These are phyloP conservation scores for Thymallus thymallus DNA, from an alignment of 2,113 vertebrate species.

Conservation along the genomic window DNA sequence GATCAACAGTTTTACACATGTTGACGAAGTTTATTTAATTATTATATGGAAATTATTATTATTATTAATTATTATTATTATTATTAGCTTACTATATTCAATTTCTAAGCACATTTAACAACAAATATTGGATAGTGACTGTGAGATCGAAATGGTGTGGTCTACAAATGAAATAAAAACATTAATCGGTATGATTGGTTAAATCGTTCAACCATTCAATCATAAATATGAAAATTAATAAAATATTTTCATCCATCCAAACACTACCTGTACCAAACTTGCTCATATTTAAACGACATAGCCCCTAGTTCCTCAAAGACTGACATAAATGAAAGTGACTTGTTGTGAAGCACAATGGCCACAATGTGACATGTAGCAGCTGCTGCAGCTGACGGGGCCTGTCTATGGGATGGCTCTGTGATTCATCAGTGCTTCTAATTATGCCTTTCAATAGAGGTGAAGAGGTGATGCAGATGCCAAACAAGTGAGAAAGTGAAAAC, in stretches of 20 bases:
- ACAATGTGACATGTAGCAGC: constrained; percentile 10
- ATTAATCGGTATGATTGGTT: too few species aligned
- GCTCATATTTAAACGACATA: background rate
- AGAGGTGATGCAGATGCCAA: constrained; percentile 1
- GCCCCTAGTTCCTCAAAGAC: background rate
- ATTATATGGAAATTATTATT: background rate
- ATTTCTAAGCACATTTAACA: background rate
- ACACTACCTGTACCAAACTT: background rate
- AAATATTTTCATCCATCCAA: background rate
- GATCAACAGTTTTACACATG: too few species aligned
- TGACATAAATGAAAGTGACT: background rate
- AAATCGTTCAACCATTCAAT: too few species aligned
- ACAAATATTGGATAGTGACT: too few species aligned
- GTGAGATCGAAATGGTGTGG: too few species aligned
- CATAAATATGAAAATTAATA: background rate
- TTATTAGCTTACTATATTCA: background rate
- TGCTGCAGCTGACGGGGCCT: background rate
- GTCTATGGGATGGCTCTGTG: constrained; percentile 3
- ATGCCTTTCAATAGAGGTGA: constrained; percentile 12
- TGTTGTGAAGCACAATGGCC: constrained; percentile 8
- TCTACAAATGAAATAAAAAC: too few species aligned
- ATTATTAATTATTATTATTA: too few species aligned
- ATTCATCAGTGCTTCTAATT: constrained; percentile 1
- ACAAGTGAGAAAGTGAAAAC: too few species aligned
- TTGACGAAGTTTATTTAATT: background rate